Percentiles rank a stretch among this genome's conserved stretches.
Conservation (phyloP, 2,797 vertebrate species). For the Prunella strophiata region DNA sequence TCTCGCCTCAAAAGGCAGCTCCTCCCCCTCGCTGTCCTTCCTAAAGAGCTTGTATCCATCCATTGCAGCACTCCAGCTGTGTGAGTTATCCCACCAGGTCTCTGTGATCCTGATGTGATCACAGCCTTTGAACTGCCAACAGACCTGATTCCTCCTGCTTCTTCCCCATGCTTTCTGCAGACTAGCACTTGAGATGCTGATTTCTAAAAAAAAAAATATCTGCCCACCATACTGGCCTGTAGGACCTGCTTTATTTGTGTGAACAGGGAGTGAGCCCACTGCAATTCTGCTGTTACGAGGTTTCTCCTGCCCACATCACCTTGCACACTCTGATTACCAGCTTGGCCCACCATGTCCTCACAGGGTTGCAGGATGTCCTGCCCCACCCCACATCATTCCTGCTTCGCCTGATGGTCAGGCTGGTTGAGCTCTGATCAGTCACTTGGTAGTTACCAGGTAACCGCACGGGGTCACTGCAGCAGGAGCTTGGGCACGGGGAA, state of each 20-base stretch:
- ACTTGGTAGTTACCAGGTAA: neutral
- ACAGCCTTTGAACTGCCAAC: neutral
- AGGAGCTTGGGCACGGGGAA: neutral
- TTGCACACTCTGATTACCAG: neutral
- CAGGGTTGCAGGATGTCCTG: fast-evolving
- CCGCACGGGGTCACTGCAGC: neutral
- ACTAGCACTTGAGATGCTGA: neutral
- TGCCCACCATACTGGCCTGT: neutral
- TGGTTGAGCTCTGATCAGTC: neutral
- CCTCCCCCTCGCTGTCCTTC: neutral
- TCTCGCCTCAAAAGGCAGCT: neutral
- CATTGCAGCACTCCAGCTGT: neutral
- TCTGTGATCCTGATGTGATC: neutral
- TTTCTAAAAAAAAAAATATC: neutral
- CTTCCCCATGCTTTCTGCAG: neutral
- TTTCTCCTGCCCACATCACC: neutral
- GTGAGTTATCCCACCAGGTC: neutral
- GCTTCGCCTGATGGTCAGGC: no score
- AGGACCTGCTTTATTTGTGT: no score
- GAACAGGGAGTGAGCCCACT: neutral
- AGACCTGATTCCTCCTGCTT: neutral
- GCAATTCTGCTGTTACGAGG: fast-evolving
- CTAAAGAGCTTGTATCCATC: neutral
- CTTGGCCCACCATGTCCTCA: neutral
- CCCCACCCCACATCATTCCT: neutral